Evolutionary conservation across 2,888 invertebrate genomes (phyloP), one percentile per base, ranked within the genome.

Genomic region (Adelognathus sp.): DNA sequence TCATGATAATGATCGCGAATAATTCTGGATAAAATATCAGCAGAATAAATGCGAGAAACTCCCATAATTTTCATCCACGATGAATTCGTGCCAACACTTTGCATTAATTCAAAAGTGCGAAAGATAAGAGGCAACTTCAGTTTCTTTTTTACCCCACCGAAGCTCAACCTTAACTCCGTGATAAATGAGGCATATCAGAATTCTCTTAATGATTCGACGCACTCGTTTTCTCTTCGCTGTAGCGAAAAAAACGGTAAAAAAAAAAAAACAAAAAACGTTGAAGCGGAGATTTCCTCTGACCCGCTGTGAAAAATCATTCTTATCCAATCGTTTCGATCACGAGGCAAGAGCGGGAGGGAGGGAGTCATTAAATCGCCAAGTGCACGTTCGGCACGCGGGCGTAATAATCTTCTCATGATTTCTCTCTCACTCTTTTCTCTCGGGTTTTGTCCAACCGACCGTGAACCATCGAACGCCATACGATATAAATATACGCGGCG

Each of bases 361-460:
- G 44, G 54, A 63, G 70, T 76, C 71, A 76, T 76, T 76, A 66
- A 71, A 76, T 64, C 58, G 66, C 11, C 52, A 60, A 60, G 70
- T 36, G 60, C 60, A 69, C 56, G 69, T 44, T 58, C 44, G 69
- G 44, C 67, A 64, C 76, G 64, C 41, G 66, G 50, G 29, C 71
- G 71, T 66, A 71, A 76, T 76, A 71, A 76, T 76, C 46, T 60
- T 67, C 50, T 66, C 39, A 24, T 60, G 36, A n/a, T 24, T 39
- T 27, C 44, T 29, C 61, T 64, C n/a, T 61, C 44, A 31, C 39
- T 56, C 33, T 29, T 6, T 46, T 75, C 69, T 27, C 64, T 52
- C 52, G 4, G 16, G 44, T 54, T 67, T 64, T 61, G 66, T 71
- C 50, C 67, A 44, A 24, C 66, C 39, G 27, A 75, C 58, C 79